Base-by-base conservation (phyloP, 2,797 vertebrate genomes). In the Zalophus californianus region DNA sequence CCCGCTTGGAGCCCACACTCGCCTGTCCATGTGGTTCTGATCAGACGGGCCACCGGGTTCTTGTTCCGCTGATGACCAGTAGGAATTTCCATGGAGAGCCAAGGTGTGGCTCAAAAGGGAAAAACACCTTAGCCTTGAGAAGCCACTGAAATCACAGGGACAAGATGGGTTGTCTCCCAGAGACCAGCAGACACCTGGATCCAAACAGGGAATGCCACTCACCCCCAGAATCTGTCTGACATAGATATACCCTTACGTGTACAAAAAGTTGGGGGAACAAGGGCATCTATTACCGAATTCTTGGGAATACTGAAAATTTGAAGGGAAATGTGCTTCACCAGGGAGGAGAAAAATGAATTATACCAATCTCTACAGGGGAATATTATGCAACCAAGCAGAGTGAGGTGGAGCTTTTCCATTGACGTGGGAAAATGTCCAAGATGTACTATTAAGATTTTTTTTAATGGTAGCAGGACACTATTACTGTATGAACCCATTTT, bases 181-280 rank as follows among this genome's bases (percentile, higher is more conserved):
- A 90, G 27, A 18, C 75, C 86, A 58, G 56, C 7, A n/a, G 54
- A 90, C 4, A 44, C 14, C 90, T 3, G 1, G 32, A 14, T 66
- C 82, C 82, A 32, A 7, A 3, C 0, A 32, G 38, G 21, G 25
- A 41, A n/a, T 38, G 38, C 25, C 41, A n/a, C 16, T 60, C n/a
- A 16, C 48, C 20, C 44, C 21, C 18, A 58, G 44, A 35, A 29
- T 56, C 52, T 25, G 5, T 4, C 48, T 41, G 21, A 52, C 52
- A 1, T 2, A 21, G 58, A 25, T 9, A 15, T 1, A 6, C n/a
- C 44, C 4, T 0, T 0, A 5, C 3, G 0, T 15, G 15, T 8
- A 35, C 92, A 23, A 29, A 90, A 64, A 23, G 16, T 15, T 14
- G 3, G 8, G 0, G 20, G 14, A 62, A 44, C 7, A 18, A 72